Percentiles rank a stretch among this genome's conserved stretches.
Conservation (phyloP, 2,888 invertebrate species). For the Ellobium chinense region DNA sequence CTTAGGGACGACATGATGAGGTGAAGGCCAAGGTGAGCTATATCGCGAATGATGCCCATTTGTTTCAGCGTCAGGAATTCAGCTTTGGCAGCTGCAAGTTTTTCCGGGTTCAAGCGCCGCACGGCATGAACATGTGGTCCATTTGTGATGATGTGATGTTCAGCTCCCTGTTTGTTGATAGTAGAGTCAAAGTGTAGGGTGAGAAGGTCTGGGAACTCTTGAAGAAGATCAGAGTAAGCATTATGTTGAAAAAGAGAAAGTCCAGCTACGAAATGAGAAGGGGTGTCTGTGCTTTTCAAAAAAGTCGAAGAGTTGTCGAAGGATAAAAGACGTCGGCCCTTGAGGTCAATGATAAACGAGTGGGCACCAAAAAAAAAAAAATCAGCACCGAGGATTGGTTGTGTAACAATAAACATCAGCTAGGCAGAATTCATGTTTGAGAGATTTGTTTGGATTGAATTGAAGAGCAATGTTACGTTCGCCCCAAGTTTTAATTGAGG, state of each 20-base stretch:
- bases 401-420: constrained; percentile 39
- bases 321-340: constrained; percentile 17
- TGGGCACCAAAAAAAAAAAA: constrained; percentile 21
- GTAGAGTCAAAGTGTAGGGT: constrained; percentile 20
- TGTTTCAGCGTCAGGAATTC: constrained; percentile 54
- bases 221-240: neutral
- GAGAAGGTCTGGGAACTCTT: constrained; percentile 19
- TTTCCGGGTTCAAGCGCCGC: constrained; percentile 72
- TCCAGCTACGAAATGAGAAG: neutral
- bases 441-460: constrained; percentile 19
- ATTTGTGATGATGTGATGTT: constrained; percentile 48
- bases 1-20: constrained; percentile 70
- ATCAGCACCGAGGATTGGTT: constrained; percentile 29
- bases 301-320: neutral
- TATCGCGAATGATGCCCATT: constrained; percentile 77
- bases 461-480: constrained; percentile 32
- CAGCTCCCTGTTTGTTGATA: constrained; percentile 31
- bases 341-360: constrained; percentile 18
- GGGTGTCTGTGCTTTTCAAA: neutral
- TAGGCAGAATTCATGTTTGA: constrained; percentile 27
- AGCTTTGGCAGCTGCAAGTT: constrained; percentile 64
- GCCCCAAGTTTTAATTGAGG: constrained; percentile 8
- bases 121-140: constrained; percentile 70
- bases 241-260: neutral
- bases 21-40: constrained; percentile 72